Evolutionary conservation across 2,888 invertebrate genomes (phyloP).

Genomic region (Masnerella sp.): DNA sequence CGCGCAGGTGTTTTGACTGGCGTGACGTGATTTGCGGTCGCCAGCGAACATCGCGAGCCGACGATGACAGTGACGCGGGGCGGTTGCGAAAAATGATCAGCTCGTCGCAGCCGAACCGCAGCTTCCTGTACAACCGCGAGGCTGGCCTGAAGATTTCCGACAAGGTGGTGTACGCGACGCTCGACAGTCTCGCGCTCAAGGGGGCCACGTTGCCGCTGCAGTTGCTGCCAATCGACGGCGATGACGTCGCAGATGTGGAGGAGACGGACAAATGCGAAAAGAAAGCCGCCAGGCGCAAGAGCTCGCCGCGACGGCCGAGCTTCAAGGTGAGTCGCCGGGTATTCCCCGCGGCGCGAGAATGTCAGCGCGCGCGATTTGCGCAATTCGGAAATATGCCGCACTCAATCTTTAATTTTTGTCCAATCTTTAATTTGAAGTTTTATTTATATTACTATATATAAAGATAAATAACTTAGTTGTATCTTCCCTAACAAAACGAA

Average conservation of each 20-base stretch:
- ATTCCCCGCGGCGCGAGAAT: slow-evolving; percentile 40
- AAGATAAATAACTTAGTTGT: too few relatives aligned
- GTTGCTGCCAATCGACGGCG: slow-evolving; percentile 67
- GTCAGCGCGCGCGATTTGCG: slow-evolving; percentile 4
- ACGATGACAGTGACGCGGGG: slow-evolving; percentile 27
- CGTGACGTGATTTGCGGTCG: slow-evolving; percentile 11
- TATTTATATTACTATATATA: too few relatives aligned
- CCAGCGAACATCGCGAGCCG: slow-evolving; percentile 4
- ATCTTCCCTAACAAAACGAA: too few relatives aligned
- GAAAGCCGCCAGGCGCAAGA: slow-evolving; percentile 46
- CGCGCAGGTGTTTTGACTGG: slow-evolving; percentile 27
- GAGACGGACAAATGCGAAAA: slow-evolving; percentile 48
- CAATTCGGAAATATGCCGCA: too few relatives aligned
- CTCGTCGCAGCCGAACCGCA: slow-evolving; percentile 66
- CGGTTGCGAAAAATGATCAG: slow-evolving; percentile 60
- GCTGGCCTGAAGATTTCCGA: slow-evolving; percentile 53
- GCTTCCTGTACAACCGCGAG: slow-evolving; percentile 67
- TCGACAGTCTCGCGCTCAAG: slow-evolving; percentile 73
- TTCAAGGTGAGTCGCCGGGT: slow-evolving; percentile 62
- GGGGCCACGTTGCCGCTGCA: slow-evolving; percentile 70
- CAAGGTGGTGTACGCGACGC: slow-evolving; percentile 69
- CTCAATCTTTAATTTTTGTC: too few relatives aligned
- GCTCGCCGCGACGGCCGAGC: slow-evolving; percentile 62
- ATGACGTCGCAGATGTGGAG: slow-evolving; percentile 31
- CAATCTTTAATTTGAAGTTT: too few relatives aligned